Base-by-base conservation (phyloP, 2,113 vertebrate species). In the Fregetta grallaria region DNA sequence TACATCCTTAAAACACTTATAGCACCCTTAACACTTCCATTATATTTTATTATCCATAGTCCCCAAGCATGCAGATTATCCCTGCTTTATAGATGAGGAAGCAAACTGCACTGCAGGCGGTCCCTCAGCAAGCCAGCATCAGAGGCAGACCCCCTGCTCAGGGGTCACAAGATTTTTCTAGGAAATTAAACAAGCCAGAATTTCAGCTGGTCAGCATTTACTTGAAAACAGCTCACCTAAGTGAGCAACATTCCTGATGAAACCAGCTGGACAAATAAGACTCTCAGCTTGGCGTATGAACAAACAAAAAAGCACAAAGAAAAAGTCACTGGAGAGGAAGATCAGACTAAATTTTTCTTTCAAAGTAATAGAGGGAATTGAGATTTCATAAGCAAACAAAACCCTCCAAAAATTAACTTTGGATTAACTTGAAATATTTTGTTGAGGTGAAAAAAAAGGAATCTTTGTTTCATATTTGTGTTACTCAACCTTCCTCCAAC, bases 181-280 rank as follows among this genome's bases (percentile, higher is more conserved):
- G 86, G 92, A 97, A 97, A 95, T 94, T 87, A 96, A 94, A 94
- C 89, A 94, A 85, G 78, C 32, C 91, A 75, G 83, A 59, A 94
- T 95, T 96, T 95, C 73, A 92, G 84, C 77, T 81, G 62, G 83
- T 97, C 96, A 95, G 86, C 92, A 89, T 78, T 97, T 85, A 76
- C 86, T 92, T 50, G 62, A 89, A 92, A 97, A 96, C 36, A 94
- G 83, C 88, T 89, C 95, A 95, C 94, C 94, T 94, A 92, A 78
- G 68, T 40, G 88, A 95, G 85, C 88, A 86, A 71, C 82, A 66
- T 38, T 93, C 78, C 85, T 80, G 78, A 70, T 59, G 42, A 93
- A 93, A 70, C 74, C 96, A 97, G 95, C 94, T 96, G 96, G 85
- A 90, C 93, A 97, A 96, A 96, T 96, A 96, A 80, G 71, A 66